A percentile compares a stretch with the other conserved stretches of the same genome.
Evolutionary conservation across 2,113 vertebrate species (phyloP).

Genomic region (Oreocharis arfaki): DNA sequence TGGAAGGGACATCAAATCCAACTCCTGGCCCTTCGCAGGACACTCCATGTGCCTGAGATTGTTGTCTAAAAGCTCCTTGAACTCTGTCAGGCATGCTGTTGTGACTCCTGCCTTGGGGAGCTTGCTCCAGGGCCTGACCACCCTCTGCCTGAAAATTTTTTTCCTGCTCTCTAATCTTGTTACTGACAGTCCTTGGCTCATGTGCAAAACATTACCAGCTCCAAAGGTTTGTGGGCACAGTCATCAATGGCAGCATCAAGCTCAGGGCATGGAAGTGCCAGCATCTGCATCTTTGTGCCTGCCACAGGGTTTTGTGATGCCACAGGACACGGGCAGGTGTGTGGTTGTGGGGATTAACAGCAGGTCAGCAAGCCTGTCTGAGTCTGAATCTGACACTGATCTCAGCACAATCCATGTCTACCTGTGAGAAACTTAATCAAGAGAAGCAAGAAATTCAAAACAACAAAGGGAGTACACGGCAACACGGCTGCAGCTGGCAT

Average conservation of each 20-base stretch:
- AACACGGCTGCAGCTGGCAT: too few species aligned
- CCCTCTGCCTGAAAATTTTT: background rate
- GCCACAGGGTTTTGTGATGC: background rate
- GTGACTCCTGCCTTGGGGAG: background rate
- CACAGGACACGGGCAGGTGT: background rate
- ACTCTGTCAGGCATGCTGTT: background rate
- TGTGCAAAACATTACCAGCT: background rate
- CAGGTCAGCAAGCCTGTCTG: too few species aligned
- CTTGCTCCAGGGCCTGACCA: background rate
- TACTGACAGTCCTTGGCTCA: background rate
- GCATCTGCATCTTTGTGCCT: background rate
- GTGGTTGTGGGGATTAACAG: too few species aligned
- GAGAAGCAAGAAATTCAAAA: too few species aligned
- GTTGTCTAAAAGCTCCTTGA: background rate
- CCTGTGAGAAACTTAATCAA: too few species aligned
- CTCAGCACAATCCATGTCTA: too few species aligned
- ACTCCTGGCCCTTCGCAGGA: background rate
- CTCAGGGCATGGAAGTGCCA: background rate
- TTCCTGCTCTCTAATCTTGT: background rate
- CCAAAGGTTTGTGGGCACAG: background rate
- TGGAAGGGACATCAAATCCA: background rate
- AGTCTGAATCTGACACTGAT: too few species aligned
- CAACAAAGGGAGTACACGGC: too few species aligned
- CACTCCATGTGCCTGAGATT: background rate
- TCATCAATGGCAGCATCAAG: background rate